A percentile compares a stretch with the other conserved stretches of the same genome.
Evolutionary conservation across 2,113 vertebrate species (phyloP).

Genomic region (Engraulis encrasicolus): DNA sequence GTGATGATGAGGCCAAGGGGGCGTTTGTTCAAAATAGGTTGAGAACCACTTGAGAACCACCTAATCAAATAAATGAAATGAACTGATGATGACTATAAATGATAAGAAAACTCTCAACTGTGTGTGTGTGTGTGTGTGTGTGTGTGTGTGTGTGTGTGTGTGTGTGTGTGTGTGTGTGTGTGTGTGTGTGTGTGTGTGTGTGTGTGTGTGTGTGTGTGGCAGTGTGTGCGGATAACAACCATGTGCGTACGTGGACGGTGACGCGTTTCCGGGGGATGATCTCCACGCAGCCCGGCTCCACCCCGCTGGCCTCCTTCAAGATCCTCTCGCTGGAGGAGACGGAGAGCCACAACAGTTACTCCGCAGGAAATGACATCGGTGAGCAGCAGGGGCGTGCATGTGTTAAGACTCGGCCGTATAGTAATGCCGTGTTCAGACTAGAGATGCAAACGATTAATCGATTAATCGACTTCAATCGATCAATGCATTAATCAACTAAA

Average conservation of each 20-base stretch:
- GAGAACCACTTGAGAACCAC: too few species aligned
- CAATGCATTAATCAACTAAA: too few species aligned
- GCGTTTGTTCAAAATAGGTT: too few species aligned
- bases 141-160: neutral
- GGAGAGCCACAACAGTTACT: slow-evolving; percentile 93
- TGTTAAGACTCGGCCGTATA: too few species aligned
- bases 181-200: neutral
- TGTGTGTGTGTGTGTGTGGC: slow-evolving; percentile 24
- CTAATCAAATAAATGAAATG: too few species aligned
- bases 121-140: neutral
- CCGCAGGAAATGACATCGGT: slow-evolving; percentile 96
- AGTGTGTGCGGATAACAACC: slow-evolving; percentile 98
- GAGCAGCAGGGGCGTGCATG: slow-evolving; percentile 39
- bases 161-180: neutral
- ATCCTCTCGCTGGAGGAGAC: slow-evolving; percentile 94
- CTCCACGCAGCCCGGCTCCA: slow-evolving; percentile 96
- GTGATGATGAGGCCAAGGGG: too few species aligned
- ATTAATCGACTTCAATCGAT: too few species aligned
- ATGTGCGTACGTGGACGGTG: slow-evolving; percentile 95
- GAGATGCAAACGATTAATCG: too few species aligned
- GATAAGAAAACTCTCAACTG: too few species aligned
- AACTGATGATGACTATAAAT: too few species aligned
- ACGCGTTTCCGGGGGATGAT: slow-evolving; percentile 98
- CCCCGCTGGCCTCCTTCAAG: slow-evolving; percentile 94
- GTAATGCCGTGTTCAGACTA: too few species aligned